Base-by-base conservation (phyloP, 2,888 invertebrate genomes). In the Melanotus villosus region DNA sequence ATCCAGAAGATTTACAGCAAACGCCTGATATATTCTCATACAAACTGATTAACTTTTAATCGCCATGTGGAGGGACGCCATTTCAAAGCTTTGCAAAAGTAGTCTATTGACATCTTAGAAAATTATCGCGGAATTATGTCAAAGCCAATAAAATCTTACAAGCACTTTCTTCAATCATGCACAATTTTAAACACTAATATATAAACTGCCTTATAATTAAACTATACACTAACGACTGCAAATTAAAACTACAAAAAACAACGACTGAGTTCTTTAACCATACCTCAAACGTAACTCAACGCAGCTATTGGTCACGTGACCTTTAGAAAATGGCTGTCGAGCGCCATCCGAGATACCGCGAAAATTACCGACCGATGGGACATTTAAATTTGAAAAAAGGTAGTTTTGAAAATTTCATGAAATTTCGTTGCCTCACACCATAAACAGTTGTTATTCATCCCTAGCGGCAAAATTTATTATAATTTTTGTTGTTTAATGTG, bases 41-140 rank as follows among this genome's bases (percentile, higher is more conserved):
- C 38, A 67, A 67, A 68, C 56, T 58, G 72, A 73, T 71, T 72
- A 74, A 75, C 76, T 73, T 73, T 73, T 75, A 73, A 79, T 78
- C 87, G 88, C 90, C 87, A 90, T 90, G 90, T 90, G 90, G 90
- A 85, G 87, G 88, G 90, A 90, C 90, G 91, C 91, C 91, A 91
- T 91, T 90, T 90, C 88, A 88, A 88, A 87, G 87, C 88, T 89
- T 88, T 88, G 86, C 88, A 76, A 88, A 88, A 87, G 87, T 87
- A 87, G 86, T 87, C 86, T 87, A 88, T 86, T 89, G 89, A 89
- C 89, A 89, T 71, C 71, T 72, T 32, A 54, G 60, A 68, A 73
- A 74, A 67, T 77, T 75, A 77, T 77, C 65, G 56, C 30, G 23
- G 45, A 60, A 45, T 43, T 64, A 52, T 21, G 65, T 60, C 65